phyloP scores from a whole-genome alignment of 2,888 invertebrate genomes.

The Spodoptera exigua region DNA sequence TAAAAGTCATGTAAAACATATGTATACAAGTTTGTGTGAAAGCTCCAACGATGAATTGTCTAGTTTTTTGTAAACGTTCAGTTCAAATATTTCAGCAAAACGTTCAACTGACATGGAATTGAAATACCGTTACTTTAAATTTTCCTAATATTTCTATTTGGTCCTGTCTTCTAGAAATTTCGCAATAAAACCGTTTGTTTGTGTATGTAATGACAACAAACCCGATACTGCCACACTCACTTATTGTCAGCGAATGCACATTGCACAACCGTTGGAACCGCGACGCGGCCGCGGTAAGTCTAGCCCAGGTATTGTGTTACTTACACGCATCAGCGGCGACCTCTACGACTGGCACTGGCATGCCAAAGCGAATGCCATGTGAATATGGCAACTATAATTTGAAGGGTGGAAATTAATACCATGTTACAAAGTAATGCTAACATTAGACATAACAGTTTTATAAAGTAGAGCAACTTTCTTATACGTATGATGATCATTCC shows the following conservation, averaged over 20 bases:
- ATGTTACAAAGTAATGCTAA: slow-evolving; percentile 8
- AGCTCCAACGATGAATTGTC: too few relatives aligned
- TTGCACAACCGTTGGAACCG: slow-evolving; percentile 79
- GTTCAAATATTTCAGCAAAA: too few relatives aligned
- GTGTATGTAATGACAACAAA: slow-evolving; percentile 39
- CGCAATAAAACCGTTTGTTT: neutral
- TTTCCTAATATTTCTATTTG: neutral
- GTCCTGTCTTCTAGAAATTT: neutral
- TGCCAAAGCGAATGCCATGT: slow-evolving; percentile 45
- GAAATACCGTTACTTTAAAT: neutral
- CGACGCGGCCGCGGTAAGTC: slow-evolving; percentile 74
- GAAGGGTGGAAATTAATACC: neutral
- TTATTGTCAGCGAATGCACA: slow-evolving; percentile 66
- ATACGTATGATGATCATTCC: neutral
- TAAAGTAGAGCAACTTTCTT: slow-evolving; percentile 14
- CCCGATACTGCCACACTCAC: slow-evolving; percentile 63
- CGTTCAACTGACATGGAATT: too few relatives aligned
- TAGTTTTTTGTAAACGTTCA: too few relatives aligned
- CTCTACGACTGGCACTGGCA: slow-evolving; percentile 63
- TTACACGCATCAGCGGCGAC: slow-evolving; percentile 76
- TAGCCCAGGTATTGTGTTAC: slow-evolving; percentile 72
- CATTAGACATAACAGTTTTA: neutral
- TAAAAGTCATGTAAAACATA: too few relatives aligned
- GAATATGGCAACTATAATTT: slow-evolving; percentile 44
- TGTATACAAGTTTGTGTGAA: too few relatives aligned